Evolutionary conservation across 2,888 invertebrate species (phyloP).

Genomic region (Troides helena): DNA sequence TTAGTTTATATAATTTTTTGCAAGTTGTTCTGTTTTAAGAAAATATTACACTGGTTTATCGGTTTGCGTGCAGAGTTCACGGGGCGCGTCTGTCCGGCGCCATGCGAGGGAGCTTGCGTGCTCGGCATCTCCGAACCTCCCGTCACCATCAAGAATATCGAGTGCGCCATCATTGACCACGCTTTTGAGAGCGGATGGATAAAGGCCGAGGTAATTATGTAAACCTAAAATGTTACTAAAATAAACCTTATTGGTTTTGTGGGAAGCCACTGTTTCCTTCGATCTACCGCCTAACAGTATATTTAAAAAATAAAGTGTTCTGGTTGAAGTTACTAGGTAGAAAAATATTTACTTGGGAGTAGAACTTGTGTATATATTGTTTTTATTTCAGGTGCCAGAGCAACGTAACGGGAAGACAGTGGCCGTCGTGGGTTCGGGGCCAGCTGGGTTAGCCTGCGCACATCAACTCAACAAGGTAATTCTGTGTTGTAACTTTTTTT

Average conservation of each 20-base stretch:
- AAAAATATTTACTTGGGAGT: too few species aligned
- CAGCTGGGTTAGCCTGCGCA: slow-evolving; percentile 96
- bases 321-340: too few species aligned
- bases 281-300: too few species aligned
- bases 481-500: too few species aligned
- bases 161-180: slow-evolving; percentile 98
- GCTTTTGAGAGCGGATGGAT: slow-evolving; percentile 99
- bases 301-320: too few species aligned
- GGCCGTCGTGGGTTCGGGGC: slow-evolving; percentile 96
- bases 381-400: slow-evolving; percentile 80
- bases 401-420: slow-evolving; percentile 89
- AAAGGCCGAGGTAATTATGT: slow-evolving; percentile 81
- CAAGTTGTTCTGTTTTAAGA: too few species aligned
- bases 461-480: slow-evolving; percentile 94
- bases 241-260: too few species aligned
- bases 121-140: slow-evolving; percentile 96
- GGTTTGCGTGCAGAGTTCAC: slow-evolving; percentile 85
- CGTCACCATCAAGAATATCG: slow-evolving; percentile 99
- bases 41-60: not conserved
- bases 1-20: too few species aligned
- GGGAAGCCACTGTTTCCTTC: too few species aligned
- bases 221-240: not conserved
- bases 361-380: not conserved
- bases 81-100: slow-evolving; percentile 96
- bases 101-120: slow-evolving; percentile 99